Conservation (phyloP, 2,888 invertebrate genomes). For the Monopis laevigella region DNA sequence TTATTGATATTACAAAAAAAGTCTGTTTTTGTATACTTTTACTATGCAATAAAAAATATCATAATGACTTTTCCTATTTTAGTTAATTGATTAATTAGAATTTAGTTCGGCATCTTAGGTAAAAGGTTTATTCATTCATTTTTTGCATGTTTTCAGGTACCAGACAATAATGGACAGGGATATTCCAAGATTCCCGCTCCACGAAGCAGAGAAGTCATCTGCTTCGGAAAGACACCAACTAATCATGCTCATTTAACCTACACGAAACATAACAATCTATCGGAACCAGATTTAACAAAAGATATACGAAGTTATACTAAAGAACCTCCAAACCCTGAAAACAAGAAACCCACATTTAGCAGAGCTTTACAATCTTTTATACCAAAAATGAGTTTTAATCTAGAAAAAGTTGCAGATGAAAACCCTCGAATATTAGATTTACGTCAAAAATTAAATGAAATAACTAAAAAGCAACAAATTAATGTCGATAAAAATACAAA, state of each 20-base stretch:
- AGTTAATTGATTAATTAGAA: no score
- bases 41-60: no score
- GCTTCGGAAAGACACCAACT: constrained; percentile 16
- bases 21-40: no score
- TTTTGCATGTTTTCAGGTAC: constrained; percentile 44
- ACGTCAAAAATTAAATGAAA: constrained; percentile 54
- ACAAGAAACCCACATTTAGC: constrained; percentile 23
- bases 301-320: constrained; percentile 28
- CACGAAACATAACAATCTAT: constrained; percentile 3
- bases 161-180: constrained; percentile 50
- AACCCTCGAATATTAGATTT: constrained; percentile 57
- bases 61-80: no score
- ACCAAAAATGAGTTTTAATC: constrained; percentile 53
- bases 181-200: constrained; percentile 5
- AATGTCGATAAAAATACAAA: constrained; percentile 52
- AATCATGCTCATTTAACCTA: constrained; percentile 17
- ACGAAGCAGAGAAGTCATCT: constrained; percentile 1
- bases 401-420: constrained; percentile 49
- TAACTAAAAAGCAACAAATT: constrained; percentile 50
- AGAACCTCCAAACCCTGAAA: constrained; percentile 32
- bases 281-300: constrained; percentile 25
- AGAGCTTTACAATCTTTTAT: constrained; percentile 46
- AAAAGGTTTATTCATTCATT: no score
- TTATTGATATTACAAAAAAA: no score
- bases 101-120: no score